A percentile compares a stretch with the other conserved stretches of the same genome.
Evolutionary conservation across 2,888 invertebrate genomes (phyloP).

Genomic region (Ariolimax columbianus): DNA sequence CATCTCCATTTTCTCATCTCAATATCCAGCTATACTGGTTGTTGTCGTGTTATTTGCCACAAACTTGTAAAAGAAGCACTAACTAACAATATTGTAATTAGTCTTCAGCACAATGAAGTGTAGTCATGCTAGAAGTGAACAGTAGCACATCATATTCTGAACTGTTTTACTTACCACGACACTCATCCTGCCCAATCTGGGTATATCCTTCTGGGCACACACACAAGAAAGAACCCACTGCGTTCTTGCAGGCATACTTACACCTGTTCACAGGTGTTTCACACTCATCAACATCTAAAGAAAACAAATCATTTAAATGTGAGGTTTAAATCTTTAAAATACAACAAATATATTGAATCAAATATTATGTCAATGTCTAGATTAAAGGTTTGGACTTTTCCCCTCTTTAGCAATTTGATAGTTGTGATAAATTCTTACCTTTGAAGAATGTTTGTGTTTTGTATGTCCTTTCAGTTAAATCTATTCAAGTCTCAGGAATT

Average conservation of each 20-base stretch:
- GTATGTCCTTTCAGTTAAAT: too few relatives aligned
- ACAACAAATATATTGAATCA: background rate
- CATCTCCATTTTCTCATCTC: too few relatives aligned
- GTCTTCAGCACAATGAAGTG: background rate
- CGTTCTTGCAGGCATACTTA: conserved; percentile 90
- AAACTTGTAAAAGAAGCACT: too few relatives aligned
- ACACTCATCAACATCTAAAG: conserved; percentile 91
- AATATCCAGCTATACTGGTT: too few relatives aligned
- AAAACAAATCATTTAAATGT: background rate
- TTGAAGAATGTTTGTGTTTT: too few relatives aligned
- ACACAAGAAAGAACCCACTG: conserved; percentile 91
- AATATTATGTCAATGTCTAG: background rate
- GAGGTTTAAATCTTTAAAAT: background rate
- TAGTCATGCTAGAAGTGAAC: background rate
- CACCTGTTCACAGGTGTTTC: conserved; percentile 87
- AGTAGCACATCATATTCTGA: background rate
- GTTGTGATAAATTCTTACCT: too few relatives aligned
- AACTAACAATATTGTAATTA: too few relatives aligned
- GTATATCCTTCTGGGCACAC: conserved; percentile 86
- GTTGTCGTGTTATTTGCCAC: too few relatives aligned
- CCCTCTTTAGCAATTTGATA: too few relatives aligned
- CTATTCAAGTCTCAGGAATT: too few relatives aligned
- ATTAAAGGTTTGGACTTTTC: too few relatives aligned
- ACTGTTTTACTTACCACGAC: conserved; percentile 67
- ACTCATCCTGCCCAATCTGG: conserved; percentile 81